These are phyloP conservation scores for Amblyraja radiata DNA, from an alignment of 2,797 vertebrate species.

Conservation along the genomic window DNA sequence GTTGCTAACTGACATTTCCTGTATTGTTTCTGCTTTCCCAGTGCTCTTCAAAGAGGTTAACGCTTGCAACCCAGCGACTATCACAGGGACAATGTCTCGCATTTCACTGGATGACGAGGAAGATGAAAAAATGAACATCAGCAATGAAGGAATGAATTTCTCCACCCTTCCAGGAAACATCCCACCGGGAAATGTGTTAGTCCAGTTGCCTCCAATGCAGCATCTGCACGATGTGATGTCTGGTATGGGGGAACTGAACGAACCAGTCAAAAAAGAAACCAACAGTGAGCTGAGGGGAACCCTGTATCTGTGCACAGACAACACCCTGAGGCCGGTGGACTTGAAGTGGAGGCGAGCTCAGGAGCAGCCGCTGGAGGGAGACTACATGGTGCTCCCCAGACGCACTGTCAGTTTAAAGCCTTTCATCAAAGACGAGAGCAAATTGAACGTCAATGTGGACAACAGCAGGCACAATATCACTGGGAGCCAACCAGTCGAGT, in stretches of 20 bases:
- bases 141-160: constrained; percentile 81
- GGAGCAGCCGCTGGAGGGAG: constrained; percentile 74
- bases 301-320: constrained; percentile 89
- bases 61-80: constrained; percentile 92
- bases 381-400: constrained; percentile 94
- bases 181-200: constrained; percentile 74
- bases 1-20: not conserved
- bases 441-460: constrained; percentile 67
- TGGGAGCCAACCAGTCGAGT: constrained; percentile 68
- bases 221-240: constrained; percentile 53
- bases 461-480: constrained; percentile 74
- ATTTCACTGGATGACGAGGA: constrained; percentile 94
- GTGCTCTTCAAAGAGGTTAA: constrained; percentile 98
- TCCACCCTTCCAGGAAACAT: constrained; percentile 88
- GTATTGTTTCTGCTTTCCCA: constrained; percentile 47
- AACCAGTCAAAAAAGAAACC: constrained; percentile 74
- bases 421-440: constrained; percentile 71
- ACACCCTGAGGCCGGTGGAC: constrained; percentile 67
- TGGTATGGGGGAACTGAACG: constrained; percentile 74
- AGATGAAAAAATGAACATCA: constrained; percentile 82
- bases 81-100: constrained; percentile 90
- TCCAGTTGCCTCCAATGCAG: constrained; percentile 75
- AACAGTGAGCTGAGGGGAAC: constrained; percentile 66
- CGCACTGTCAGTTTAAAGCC: constrained; percentile 87
- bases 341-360: constrained; percentile 77